Conservation (phyloP, 1,140 invertebrate species). For the Drosophila kohkoa region DNA sequence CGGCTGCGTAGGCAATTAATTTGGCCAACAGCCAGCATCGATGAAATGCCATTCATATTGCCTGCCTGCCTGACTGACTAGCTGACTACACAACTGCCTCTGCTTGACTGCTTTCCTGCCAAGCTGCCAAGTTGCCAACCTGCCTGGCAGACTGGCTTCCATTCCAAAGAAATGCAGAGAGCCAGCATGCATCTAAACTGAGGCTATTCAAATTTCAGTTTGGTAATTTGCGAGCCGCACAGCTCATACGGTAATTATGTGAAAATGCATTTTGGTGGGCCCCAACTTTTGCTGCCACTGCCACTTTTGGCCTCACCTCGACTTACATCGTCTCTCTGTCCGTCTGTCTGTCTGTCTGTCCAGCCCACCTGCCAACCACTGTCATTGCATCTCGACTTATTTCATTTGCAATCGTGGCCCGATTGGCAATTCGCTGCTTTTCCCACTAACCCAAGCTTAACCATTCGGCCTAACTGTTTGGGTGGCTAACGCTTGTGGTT, state of each 20-base stretch:
- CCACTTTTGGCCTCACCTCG: conserved; percentile 52
- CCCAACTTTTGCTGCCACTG: conserved; percentile 60
- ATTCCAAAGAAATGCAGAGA: conserved; percentile 39
- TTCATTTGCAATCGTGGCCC: conserved; percentile 62
- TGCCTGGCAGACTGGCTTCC: conserved; percentile 33
- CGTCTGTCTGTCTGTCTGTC: conserved; percentile 24
- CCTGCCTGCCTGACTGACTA: conserved; percentile 23
- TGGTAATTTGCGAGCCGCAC: conserved; percentile 62
- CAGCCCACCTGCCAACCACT: conserved; percentile 39
- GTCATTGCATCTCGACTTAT: conserved; percentile 78
- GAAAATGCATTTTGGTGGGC: conserved; percentile 75
- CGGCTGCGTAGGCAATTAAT: conserved; percentile 79
- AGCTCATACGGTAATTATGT: conserved; percentile 82
- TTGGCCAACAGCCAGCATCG: conserved; percentile 65
- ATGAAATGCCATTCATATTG: conserved; percentile 79
- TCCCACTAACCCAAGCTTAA: conserved; percentile 20
- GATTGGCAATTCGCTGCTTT: conserved; percentile 50
- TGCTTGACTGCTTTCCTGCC: conserved; percentile 33
- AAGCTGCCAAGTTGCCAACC: conserved; percentile 12
- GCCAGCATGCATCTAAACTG: conserved; percentile 21
- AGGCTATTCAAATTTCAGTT: conserved; percentile 76
- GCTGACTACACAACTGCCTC: conserved; percentile 16
- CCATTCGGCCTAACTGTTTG: conserved; percentile 2
- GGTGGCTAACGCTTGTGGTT: conserved; percentile 9
- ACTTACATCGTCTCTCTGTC: neutral